These are phyloP conservation scores for Apistogramma diplotaenia DNA, from an alignment of 2,113 vertebrate species.

Conservation along the genomic window DNA sequence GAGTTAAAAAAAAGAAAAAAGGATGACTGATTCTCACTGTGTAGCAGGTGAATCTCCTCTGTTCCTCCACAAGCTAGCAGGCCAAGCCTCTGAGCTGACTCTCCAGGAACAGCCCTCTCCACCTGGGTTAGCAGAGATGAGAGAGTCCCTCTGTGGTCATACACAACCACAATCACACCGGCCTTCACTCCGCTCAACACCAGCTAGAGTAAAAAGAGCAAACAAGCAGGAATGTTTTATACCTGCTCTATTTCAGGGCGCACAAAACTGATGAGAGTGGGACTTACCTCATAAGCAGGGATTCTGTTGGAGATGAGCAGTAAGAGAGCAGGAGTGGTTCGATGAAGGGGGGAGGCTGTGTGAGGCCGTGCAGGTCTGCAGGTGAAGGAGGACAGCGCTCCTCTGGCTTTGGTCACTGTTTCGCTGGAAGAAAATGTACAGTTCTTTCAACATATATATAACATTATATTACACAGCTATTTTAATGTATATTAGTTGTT, in stretches of 20 bases:
- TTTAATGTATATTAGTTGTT: background rate
- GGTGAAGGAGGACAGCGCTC: constrained; percentile 28
- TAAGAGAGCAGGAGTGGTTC: constrained; percentile 38
- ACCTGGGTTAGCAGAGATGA: constrained; percentile 74
- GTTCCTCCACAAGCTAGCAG: constrained; percentile 80
- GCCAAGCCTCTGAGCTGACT: constrained; percentile 76
- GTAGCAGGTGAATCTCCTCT: constrained; percentile 77
- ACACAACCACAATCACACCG: constrained; percentile 74
- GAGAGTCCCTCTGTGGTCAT: constrained; percentile 79
- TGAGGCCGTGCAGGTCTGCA: background rate
- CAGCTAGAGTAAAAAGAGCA: constrained; percentile 67
- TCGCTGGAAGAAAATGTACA: background rate
- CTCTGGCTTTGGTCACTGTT: background rate
- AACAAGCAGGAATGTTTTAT: background rate
- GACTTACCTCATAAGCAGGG: constrained; percentile 83
- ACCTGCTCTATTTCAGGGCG: background rate
- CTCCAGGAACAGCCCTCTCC: constrained; percentile 72
- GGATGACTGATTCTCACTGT: constrained; percentile 68
- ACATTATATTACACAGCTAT: background rate
- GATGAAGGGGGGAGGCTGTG: background rate
- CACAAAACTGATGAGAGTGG: background rate
- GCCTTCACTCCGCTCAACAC: constrained; percentile 75
- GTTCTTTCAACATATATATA: background rate
- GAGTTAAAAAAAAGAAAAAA: too few species aligned
- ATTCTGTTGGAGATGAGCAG: constrained; percentile 81